These are phyloP conservation scores for Lithophane ornitopus DNA, from an alignment of 2,888 invertebrate genomes.

Conservation along the genomic window DNA sequence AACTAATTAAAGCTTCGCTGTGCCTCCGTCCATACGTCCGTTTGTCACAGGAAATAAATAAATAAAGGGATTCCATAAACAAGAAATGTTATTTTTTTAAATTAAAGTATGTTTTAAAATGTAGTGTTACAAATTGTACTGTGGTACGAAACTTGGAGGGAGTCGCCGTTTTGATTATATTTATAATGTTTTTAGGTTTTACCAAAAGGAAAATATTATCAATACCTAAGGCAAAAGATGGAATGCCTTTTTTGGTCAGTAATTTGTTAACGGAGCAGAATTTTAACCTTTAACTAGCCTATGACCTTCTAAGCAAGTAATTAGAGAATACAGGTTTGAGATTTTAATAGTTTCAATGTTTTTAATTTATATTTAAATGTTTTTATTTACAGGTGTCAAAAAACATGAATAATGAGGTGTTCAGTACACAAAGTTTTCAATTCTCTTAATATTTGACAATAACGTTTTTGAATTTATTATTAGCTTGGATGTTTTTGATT, in stretches of 20 bases:
- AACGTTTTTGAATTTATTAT: slow-evolving; percentile 1
- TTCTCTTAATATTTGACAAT: slow-evolving; percentile 8
- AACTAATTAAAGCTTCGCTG: not conserved
- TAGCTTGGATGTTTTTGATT: slow-evolving; percentile 7
- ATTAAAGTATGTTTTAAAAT: not conserved
- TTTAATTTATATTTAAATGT: not conserved
- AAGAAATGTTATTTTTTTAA: not conserved
- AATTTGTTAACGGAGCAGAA: not conserved
- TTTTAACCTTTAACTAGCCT: not conserved
- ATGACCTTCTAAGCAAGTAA: not conserved
- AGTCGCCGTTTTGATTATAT: not conserved
- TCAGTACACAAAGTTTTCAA: slow-evolving; percentile 12
- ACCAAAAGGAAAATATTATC: not conserved
- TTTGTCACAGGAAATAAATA: not conserved
- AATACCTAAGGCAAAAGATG: not conserved
- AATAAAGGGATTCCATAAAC: not conserved
- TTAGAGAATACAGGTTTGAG: not conserved
- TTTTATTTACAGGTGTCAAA: slow-evolving; percentile 12
- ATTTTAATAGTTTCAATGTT: not conserved
- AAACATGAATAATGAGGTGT: slow-evolving; percentile 18
- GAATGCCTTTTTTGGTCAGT: not conserved
- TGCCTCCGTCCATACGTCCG: not conserved
- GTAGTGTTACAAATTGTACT: not conserved
- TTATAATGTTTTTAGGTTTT: not conserved
- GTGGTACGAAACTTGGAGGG: not conserved